Evolutionary conservation across 2,797 vertebrate species (phyloP).

Genomic region (Propithecus perrieri): DNA sequence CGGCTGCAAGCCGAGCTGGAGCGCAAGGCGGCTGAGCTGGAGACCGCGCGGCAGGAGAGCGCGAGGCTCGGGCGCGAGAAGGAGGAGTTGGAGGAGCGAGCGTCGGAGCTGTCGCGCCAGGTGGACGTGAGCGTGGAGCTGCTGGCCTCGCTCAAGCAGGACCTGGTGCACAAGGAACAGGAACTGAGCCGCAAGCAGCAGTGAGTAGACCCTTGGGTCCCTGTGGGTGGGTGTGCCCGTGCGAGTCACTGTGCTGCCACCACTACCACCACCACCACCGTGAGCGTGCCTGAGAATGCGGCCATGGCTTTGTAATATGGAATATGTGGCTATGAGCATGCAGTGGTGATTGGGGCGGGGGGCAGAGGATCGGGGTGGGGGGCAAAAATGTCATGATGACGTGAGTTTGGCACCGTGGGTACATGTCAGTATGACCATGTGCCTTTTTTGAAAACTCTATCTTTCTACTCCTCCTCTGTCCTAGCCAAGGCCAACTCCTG

Average conservation of each 20-base stretch:
- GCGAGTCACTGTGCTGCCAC: background rate
- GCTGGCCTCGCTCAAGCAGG: conserved; percentile 97
- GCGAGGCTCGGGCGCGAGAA: conserved; percentile 94
- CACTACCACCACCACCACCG: background rate
- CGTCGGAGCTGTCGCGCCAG: conserved; percentile 95
- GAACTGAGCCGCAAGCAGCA: conserved; percentile 97
- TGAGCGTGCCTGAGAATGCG: background rate
- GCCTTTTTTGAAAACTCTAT: background rate
- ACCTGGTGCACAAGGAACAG: conserved; percentile 97
- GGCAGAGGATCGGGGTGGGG: no score
- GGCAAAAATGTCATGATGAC: background rate
- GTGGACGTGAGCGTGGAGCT: conserved; percentile 99
- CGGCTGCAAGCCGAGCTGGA: conserved; percentile 97
- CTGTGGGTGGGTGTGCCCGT: background rate
- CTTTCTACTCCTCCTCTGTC: background rate
- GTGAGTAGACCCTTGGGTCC: conserved; percentile 86
- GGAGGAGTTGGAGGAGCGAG: conserved; percentile 97
- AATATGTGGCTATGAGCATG: background rate
- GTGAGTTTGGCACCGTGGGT: background rate
- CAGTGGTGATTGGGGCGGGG: background rate
- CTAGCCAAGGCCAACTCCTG: background rate
- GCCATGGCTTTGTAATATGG: background rate
- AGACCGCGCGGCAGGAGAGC: conserved; percentile 97
- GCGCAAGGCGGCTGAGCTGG: conserved; percentile 96
- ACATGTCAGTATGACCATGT: background rate